Base-by-base conservation (phyloP, 2,797 vertebrate species). In the Eremophila alpestris region DNA sequence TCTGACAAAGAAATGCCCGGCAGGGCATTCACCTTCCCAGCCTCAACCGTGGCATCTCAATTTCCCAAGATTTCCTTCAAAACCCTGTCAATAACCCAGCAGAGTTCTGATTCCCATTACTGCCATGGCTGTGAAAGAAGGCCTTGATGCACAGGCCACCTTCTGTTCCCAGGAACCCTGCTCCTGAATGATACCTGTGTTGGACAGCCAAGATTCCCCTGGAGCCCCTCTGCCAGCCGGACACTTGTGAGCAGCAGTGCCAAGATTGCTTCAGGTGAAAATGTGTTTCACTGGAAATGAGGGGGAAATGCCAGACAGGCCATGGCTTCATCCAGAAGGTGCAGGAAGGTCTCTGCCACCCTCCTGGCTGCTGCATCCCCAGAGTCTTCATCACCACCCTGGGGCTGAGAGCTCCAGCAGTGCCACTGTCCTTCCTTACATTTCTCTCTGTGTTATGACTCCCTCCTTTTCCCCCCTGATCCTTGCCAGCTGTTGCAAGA, bases 131-230 rank as follows among this genome's bases (percentile, higher is more conserved):
- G 60, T 92, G 91, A 94, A 93, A 95, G 87, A 75, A 52, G 9
- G 63, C 87, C 87, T 87, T 95, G 94, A 89, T 83, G 70, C 56
- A 62, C 74, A 91, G 87, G 89, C 81, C 91, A 90, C 82, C 60
- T 77, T 64, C 87, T 89, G 87, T 76, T 94, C 90, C 84, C 87
- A 14, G 34, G 89, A 94, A 58, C 51, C 77, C 55, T 54, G 58
- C 60, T 92, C 56, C 87, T 91, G 89, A 93, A 95, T 83, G 84
- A 18, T 73, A 24, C 34, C 81, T 93, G 84, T 96, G 96, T 89
- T 94, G 84, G 82, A 80, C 4, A 2, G 95, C 93, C 93, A 92
- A 91, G 91, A 92, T 96, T 93, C 84, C 87, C 34, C 38, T 11
- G 27, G 76, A 90, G 77, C 54, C 62, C 85, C 89, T 95, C 54